Conservation (phyloP, 2,797 vertebrate species). For the Jordanella pulchra region DNA sequence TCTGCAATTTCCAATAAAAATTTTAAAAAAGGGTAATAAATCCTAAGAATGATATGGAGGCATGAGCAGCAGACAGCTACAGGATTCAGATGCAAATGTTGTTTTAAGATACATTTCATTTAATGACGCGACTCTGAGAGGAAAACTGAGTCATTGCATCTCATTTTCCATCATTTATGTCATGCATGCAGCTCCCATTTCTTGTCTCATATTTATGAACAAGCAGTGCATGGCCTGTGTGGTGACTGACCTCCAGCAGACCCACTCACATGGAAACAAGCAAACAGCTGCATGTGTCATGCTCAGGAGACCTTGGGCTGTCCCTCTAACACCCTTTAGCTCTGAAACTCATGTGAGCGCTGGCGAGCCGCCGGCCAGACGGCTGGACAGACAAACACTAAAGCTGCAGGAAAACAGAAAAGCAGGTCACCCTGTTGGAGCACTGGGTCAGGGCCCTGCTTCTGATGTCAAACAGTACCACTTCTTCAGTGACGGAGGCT, state of each 20-base stretch:
- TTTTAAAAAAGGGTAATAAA: too few species aligned
- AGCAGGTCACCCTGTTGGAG: constrained; percentile 2
- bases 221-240: constrained; percentile 57
- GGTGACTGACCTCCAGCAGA: constrained; percentile 60
- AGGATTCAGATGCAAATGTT: neutral
- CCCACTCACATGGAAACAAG: constrained; percentile 5
- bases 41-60: neutral
- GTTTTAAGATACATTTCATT: neutral
- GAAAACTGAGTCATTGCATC: neutral
- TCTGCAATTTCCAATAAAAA: too few species aligned
- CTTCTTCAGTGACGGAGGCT: neutral
- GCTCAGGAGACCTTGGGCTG: constrained; percentile 55
- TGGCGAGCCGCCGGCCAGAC: constrained; percentile 15
- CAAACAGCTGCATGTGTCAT: constrained; percentile 40
- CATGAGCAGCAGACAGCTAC: neutral
- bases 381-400: constrained; percentile 13
- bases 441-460: constrained; percentile 24
- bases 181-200: constrained; percentile 20
- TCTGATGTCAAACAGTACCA: neutral
- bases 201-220: constrained; percentile 47
- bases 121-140: neutral
- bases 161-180: neutral
- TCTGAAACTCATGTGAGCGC: constrained; percentile 27
- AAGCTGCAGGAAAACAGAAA: constrained; percentile 7
- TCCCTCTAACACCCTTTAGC: constrained; percentile 44